Percentiles rank a stretch among this genome's conserved stretches.
These are phyloP conservation scores for Origma solitaria DNA, from an alignment of 2,113 vertebrate genomes.

Conservation along the genomic window DNA sequence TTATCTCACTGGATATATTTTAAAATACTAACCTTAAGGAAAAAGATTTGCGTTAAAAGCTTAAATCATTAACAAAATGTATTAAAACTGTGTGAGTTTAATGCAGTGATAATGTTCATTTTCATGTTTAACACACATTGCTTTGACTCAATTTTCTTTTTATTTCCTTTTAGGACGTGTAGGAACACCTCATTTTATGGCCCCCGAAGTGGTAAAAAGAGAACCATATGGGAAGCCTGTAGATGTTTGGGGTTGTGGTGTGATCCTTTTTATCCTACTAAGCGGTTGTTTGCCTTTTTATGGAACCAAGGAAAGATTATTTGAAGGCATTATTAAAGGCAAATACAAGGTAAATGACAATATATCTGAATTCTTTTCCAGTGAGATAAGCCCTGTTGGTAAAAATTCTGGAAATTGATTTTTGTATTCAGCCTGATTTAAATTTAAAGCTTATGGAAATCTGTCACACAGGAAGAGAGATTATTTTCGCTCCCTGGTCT, in stretches of 20 bases:
- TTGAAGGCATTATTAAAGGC: constrained; percentile 98
- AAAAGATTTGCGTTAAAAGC: background rate
- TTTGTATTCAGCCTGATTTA: background rate
- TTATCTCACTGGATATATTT: background rate
- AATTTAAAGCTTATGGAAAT: background rate
- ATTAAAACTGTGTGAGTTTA: background rate
- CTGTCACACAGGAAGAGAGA: background rate
- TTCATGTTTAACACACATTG: background rate
- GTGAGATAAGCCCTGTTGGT: background rate
- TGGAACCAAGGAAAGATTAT: constrained; percentile 97
- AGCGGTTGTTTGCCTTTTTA: constrained; percentile 98
- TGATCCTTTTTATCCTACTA: constrained; percentile 97
- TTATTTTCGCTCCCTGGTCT: background rate
- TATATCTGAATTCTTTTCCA: background rate
- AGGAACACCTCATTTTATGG: constrained; percentile 99
- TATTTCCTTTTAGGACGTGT: constrained; percentile 83
- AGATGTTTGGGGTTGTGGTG: constrained; percentile 98
- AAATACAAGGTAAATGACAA: constrained; percentile 90
- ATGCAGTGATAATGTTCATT: background rate
- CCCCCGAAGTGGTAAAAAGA: constrained; percentile 97
- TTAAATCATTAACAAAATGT: background rate
- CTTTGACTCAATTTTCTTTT: background rate
- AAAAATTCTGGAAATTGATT: background rate
- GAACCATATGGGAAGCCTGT: constrained; percentile 98
- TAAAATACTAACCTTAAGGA: background rate